Conservation (phyloP, 2,113 vertebrate genomes). For the Oncorhynchus tshawytscha region DNA sequence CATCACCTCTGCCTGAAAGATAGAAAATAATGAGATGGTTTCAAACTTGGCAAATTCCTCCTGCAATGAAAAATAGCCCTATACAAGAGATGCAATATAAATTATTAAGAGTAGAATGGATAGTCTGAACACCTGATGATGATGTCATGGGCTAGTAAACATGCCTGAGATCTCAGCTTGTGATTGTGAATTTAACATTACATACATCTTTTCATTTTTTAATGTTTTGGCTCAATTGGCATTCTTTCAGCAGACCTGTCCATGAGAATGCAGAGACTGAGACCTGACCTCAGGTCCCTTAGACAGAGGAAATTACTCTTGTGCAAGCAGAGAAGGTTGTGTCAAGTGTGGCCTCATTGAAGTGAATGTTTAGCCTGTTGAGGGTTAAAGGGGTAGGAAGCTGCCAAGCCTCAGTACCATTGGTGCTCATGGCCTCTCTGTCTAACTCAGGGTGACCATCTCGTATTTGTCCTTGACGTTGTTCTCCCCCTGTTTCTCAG, state of each 20-base stretch:
- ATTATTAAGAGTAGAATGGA: neutral
- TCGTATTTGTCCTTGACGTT: constrained; percentile 83
- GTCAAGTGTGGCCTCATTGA: neutral
- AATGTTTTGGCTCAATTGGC: neutral
- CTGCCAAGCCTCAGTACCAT: neutral
- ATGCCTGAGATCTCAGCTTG: neutral
- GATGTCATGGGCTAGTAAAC: neutral
- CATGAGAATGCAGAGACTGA: neutral
- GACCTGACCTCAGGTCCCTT: neutral
- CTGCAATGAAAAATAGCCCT: constrained; percentile 2
- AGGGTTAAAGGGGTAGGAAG: constrained; percentile 1
- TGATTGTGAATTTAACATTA: too few relatives aligned
- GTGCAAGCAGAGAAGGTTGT: neutral
- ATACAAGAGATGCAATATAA: neutral
- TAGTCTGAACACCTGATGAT: neutral
- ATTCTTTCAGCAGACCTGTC: neutral
- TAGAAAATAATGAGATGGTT: constrained; percentile 16
- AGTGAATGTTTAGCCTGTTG: neutral
- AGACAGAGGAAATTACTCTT: neutral
- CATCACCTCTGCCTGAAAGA: neutral
- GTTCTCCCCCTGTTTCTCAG: constrained; percentile 61
- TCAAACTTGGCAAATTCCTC: constrained; percentile 43
- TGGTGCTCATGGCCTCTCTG: neutral
- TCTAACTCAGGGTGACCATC: constrained; percentile 78
- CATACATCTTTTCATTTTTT: too few relatives aligned